These are phyloP conservation scores for Holotrichia oblita DNA, from an alignment of 1,140 invertebrate species.

Conservation along the genomic window DNA sequence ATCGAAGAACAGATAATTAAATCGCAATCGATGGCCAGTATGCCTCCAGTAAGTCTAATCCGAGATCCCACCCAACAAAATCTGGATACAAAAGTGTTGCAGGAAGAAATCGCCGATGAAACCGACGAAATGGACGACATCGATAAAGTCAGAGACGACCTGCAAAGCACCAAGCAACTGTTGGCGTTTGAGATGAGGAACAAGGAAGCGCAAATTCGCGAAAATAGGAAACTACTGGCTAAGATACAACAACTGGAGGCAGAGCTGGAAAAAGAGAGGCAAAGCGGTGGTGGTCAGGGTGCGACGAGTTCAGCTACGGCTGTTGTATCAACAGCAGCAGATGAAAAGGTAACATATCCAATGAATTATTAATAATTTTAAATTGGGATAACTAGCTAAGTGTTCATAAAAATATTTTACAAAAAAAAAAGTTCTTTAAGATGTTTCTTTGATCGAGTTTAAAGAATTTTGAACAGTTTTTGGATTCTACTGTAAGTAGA, in stretches of 20 bases:
- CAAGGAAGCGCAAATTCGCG: conserved; percentile 84
- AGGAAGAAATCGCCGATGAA: conserved; percentile 66
- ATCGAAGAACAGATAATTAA: conserved; percentile 89
- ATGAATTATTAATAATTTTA: background rate
- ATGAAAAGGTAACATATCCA: conserved; percentile 56
- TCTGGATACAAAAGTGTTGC: conserved; percentile 39
- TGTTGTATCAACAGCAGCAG: conserved; percentile 39
- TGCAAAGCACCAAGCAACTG: conserved; percentile 91
- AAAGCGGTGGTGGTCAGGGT: background rate
- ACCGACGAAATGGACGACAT: conserved; percentile 89
- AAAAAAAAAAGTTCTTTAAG: background rate
- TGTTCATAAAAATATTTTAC: no score
- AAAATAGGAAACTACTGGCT: conserved; percentile 83
- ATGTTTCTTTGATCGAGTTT: background rate
- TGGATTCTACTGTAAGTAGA: conserved; percentile 12
- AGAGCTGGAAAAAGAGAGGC: conserved; percentile 74
- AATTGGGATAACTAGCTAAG: no score
- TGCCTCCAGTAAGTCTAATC: conserved; percentile 54
- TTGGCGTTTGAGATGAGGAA: conserved; percentile 85
- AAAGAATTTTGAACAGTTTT: conserved; percentile 17
- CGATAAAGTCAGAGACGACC: conserved; percentile 88
- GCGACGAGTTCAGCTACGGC: conserved; percentile 54
- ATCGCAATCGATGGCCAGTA: conserved; percentile 72
- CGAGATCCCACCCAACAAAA: conserved; percentile 37
- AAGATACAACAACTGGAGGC: conserved; percentile 81